Conservation (phyloP, 1,140 invertebrate species). For the Drosophila micromelanica region DNA sequence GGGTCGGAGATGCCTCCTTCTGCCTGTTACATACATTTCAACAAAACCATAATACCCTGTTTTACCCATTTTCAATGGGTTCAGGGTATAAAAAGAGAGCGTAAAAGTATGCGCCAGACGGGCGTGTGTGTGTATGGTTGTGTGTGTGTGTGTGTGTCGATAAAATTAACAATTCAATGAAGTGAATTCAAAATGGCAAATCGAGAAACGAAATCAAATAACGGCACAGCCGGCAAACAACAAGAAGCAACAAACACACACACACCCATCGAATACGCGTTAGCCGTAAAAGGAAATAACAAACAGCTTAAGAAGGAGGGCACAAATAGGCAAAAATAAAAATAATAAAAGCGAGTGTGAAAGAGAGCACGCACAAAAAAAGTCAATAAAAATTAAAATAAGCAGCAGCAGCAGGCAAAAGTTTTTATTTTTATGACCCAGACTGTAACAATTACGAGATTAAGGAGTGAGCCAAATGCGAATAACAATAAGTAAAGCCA, state of each 20-base stretch:
- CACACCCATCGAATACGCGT: constrained; percentile 22
- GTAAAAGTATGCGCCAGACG: not conserved
- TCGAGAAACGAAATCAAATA: constrained; percentile 71
- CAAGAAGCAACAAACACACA: constrained; percentile 29
- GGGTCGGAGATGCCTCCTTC: too few species aligned
- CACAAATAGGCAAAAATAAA: constrained; percentile 27
- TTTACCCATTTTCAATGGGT: too few species aligned
- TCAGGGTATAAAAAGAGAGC: too few species aligned
- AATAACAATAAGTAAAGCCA: constrained; percentile 24
- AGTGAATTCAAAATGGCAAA: constrained; percentile 77
- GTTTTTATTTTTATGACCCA: constrained; percentile 53
- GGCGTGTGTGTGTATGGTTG: constrained; percentile 8
- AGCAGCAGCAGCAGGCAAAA: constrained; percentile 62
- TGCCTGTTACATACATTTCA: too few species aligned
- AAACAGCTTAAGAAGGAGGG: constrained; percentile 5
- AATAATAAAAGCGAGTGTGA: not conserved
- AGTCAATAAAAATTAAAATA: constrained; percentile 75
- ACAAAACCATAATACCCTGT: too few species aligned
- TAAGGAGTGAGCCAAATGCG: constrained; percentile 14
- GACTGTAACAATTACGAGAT: constrained; percentile 58
- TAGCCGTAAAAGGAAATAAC: constrained; percentile 54
- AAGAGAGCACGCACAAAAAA: not conserved
- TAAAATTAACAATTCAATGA: constrained; percentile 82
- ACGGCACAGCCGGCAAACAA: constrained; percentile 39
- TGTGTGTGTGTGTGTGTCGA: constrained; percentile 38